phyloP scores from a whole-genome alignment of 2,113 vertebrate genomes.

The Stegastes partitus region DNA sequence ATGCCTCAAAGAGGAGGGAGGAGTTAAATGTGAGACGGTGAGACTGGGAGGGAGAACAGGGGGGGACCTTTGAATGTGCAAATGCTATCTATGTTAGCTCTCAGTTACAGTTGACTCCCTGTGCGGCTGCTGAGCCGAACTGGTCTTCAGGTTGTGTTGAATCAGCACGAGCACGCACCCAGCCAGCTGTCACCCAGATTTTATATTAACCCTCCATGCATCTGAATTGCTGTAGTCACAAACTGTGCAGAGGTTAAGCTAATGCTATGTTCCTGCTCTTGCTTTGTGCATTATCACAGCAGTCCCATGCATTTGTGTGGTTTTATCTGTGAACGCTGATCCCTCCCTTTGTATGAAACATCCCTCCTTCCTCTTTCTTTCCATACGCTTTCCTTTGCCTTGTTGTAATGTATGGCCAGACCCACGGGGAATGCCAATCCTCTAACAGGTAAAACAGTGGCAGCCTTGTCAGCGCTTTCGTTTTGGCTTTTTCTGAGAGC shows the following conservation, averaged over 20 bases:
- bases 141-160: constrained; percentile 32
- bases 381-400: constrained; percentile 8
- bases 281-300: constrained; percentile 2
- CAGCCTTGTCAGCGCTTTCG: constrained; percentile 67
- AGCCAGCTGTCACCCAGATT: constrained; percentile 28
- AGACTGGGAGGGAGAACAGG: constrained; percentile 8
- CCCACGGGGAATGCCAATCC: constrained; percentile 38
- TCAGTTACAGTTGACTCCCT: constrained; percentile 30
- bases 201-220: constrained; percentile 17
- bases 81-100: constrained; percentile 31
- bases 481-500: constrained; percentile 43
- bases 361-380: not conserved
- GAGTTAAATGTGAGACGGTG: constrained; percentile 23
- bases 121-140: constrained; percentile 19
- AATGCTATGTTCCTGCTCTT: not conserved
- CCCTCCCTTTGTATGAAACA: not conserved
- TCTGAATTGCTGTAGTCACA: constrained; percentile 5
- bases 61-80: constrained; percentile 19
- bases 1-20: constrained; percentile 21
- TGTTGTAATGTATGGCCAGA: constrained; percentile 23
- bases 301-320: not conserved
- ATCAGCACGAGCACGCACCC: constrained; percentile 15
- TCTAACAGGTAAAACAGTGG: constrained; percentile 57
- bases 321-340: not conserved
- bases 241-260: constrained; percentile 1